Percentiles rank a stretch among this genome's conserved stretches.
phyloP scores from a whole-genome alignment of 1,140 invertebrate genomes.

The Drosophila ficusphila region DNA sequence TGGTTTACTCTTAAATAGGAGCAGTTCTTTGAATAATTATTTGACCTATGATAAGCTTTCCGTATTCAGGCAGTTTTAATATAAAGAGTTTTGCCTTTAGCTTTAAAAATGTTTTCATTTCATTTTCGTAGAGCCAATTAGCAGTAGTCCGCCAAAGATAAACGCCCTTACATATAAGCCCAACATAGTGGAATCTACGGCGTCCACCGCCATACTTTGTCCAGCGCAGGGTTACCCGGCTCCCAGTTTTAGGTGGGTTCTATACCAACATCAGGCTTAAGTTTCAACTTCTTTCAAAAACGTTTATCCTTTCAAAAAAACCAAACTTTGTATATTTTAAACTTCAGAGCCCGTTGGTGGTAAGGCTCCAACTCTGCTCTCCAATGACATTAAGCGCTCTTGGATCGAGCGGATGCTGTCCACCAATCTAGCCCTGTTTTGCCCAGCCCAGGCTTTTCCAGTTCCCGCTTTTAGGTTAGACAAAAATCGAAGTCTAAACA shows the following conservation, averaged over 20 bases:
- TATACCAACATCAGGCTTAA: slow-evolving; percentile 49
- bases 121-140: slow-evolving; percentile 87
- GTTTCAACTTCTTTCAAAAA: background rate
- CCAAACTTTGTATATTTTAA: too few species aligned
- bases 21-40: background rate
- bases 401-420: slow-evolving; percentile 85
- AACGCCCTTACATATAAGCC: slow-evolving; percentile 79
- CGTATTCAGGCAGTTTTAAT: slow-evolving; percentile 22
- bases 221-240: slow-evolving; percentile 90
- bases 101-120: background rate
- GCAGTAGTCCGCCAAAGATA: slow-evolving; percentile 87
- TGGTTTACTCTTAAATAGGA: slow-evolving; percentile 40
- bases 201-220: slow-evolving; percentile 86
- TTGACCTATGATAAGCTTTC: slow-evolving; percentile 10
- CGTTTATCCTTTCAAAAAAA: too few species aligned
- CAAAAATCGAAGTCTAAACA: too few species aligned
- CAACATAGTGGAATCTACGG: slow-evolving; percentile 49
- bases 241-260: slow-evolving; percentile 87
- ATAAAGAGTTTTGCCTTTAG: background rate
- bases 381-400: slow-evolving; percentile 86
- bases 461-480: slow-evolving; percentile 88
- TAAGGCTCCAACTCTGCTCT: slow-evolving; percentile 88
- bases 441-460: slow-evolving; percentile 88
- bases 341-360: slow-evolving; percentile 89
- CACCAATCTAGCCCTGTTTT: slow-evolving; percentile 78